Conservation (phyloP, 2,113 vertebrate genomes). For the Pimephales promelas region DNA sequence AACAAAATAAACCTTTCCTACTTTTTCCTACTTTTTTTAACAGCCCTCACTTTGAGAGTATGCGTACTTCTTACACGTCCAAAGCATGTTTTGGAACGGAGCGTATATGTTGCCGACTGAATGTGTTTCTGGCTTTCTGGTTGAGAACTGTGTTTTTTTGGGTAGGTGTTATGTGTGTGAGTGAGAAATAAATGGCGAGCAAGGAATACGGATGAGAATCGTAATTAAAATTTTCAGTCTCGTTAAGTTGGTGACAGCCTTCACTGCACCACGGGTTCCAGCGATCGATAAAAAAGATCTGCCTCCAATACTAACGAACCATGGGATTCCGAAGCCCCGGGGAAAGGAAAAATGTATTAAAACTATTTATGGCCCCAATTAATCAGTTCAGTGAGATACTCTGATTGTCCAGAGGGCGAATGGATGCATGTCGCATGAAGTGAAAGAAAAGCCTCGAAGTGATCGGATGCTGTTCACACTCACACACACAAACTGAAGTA, state of each 20-base stretch:
- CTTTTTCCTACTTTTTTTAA: background rate
- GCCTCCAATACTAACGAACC: slow-evolving; percentile 68
- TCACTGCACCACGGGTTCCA: slow-evolving; percentile 40
- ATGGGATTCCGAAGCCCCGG: slow-evolving; percentile 60
- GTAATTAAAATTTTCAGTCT: slow-evolving; percentile 74
- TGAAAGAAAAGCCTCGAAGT: slow-evolving; percentile 5
- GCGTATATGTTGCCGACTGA: background rate
- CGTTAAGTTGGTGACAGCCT: slow-evolving; percentile 74
- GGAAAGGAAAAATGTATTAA: slow-evolving; percentile 71
- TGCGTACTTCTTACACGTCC: background rate
- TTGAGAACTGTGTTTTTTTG: background rate
- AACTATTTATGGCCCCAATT: slow-evolving; percentile 73
- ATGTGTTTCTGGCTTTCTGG: slow-evolving; percentile 51
- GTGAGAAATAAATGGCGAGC: slow-evolving; percentile 54
- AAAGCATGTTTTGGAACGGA: slow-evolving; percentile 18
- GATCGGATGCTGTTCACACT: slow-evolving; percentile 20
- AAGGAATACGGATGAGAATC: slow-evolving; percentile 58
- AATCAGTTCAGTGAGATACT: slow-evolving; percentile 69
- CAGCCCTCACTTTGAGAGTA: background rate
- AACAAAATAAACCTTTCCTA: background rate
- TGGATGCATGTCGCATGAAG: slow-evolving; percentile 42
- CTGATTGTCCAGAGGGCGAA: slow-evolving; percentile 53
- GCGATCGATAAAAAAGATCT: slow-evolving; percentile 69
- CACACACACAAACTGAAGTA: too few relatives aligned
- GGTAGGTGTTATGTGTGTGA: slow-evolving; percentile 28